Evolutionary conservation across 2,888 invertebrate genomes (phyloP).

Genomic region (Agriotes lineatus): DNA sequence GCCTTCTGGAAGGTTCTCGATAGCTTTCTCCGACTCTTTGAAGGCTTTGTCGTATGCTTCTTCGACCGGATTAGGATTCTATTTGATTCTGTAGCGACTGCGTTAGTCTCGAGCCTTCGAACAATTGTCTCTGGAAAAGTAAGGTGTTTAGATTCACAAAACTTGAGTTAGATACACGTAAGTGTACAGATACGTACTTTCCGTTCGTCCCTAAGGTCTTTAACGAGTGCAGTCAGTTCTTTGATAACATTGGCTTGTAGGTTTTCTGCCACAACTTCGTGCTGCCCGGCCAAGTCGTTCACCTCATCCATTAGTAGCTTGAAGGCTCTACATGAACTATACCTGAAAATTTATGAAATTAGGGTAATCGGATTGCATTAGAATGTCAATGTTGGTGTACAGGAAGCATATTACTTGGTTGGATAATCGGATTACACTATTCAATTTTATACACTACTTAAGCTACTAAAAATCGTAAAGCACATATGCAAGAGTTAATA

Average conservation of each 20-base stretch:
- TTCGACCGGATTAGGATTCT: slow-evolving; percentile 85
- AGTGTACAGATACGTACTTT: slow-evolving; percentile 72
- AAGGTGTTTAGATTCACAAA: neutral
- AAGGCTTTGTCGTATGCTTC: slow-evolving; percentile 95
- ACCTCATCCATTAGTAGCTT: slow-evolving; percentile 93
- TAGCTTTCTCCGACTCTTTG: slow-evolving; percentile 94
- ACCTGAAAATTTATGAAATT: slow-evolving; percentile 70
- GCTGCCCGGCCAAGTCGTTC: slow-evolving; percentile 97
- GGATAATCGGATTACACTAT: neutral
- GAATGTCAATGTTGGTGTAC: too few species aligned
- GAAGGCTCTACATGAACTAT: slow-evolving; percentile 91
- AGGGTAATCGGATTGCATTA: neutral
- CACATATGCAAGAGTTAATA: too few species aligned
- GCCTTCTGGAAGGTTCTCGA: slow-evolving; percentile 95
- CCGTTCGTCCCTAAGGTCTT: slow-evolving; percentile 92
- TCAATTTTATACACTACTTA: neutral
- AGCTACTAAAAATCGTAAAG: too few species aligned
- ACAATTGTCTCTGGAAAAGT: slow-evolving; percentile 73
- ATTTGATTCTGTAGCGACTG: slow-evolving; percentile 77
- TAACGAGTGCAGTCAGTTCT: slow-evolving; percentile 87
- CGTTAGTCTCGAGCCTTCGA: slow-evolving; percentile 80
- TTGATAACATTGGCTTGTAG: slow-evolving; percentile 89
- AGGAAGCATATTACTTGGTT: too few species aligned
- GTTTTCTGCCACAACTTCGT: slow-evolving; percentile 97
- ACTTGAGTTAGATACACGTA: neutral